Conservation (phyloP, 92 coral and sea anemone genomes). For the Bergia sp. region DNA sequence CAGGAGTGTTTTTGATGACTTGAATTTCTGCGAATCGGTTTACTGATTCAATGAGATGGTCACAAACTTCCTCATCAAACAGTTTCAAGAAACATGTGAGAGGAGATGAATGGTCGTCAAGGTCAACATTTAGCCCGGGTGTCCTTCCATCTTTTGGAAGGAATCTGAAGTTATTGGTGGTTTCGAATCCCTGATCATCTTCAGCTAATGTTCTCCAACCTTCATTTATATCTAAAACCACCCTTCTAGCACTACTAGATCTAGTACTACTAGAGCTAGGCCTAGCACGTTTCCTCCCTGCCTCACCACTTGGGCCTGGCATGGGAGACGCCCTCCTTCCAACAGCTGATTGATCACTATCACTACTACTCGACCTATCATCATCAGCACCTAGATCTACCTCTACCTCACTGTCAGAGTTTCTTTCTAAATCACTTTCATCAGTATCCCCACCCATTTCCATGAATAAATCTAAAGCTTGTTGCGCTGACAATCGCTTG, state of each 20-base stretch:
- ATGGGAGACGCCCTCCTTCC: no score
- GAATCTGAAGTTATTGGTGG: not conserved
- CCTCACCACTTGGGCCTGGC: no score
- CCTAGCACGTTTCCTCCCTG: constrained; percentile 11
- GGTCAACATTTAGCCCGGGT: constrained; percentile 11
- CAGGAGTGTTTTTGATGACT: constrained; percentile 6
- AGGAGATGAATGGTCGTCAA: constrained; percentile 8
- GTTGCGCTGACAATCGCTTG: no score
- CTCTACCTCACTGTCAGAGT: no score
- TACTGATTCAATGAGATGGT: constrained; percentile 6
- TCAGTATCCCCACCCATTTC: no score
- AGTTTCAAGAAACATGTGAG: constrained; percentile 13
- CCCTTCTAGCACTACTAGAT: constrained; percentile 15
- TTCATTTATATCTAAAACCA: constrained; percentile 4
- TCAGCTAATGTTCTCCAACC: constrained; percentile 11
- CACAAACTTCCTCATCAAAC: constrained; percentile 14
- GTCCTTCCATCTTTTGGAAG: constrained; percentile 6
- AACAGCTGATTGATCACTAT: no score
- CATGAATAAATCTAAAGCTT: no score
- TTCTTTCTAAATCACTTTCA: no score
- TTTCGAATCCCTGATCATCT: not conserved
- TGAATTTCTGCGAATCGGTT: constrained; percentile 1
- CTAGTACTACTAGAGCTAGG: constrained; percentile 15
- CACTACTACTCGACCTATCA: no score
- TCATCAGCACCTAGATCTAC: no score